Base-by-base conservation (phyloP, 2,113 vertebrate genomes). In the Coreoperca whiteheadi region DNA sequence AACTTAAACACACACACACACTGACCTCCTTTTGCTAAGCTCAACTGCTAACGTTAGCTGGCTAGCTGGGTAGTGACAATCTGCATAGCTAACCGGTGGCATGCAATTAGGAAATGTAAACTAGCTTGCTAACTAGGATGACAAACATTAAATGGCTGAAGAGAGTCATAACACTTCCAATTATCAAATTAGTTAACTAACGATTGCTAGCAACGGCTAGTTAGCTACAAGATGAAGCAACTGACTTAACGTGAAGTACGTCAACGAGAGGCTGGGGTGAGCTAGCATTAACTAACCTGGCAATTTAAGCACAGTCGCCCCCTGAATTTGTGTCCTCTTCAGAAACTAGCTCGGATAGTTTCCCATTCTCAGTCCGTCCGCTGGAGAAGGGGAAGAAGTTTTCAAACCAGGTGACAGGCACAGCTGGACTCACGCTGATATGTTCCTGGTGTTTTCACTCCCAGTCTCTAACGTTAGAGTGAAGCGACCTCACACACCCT, bases 261-360 rank as follows among this genome's bases (percentile, higher is more conserved):
- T 41, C 70, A 84, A 82, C 70, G 74, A 80, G 59, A 65, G 50
- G 84, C 79, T 56, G 60, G 59, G 77, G 75, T 51, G 81, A 82
- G 90, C 91, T 93, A 84, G 82, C 82, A 30, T 69, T 64, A 87
- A 94, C 89, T 88, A 90, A 94, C 89, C 93, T 92, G 89, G 60
- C 74, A 90, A 83, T 88, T 88, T 84, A 88, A 85, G 85, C 87
- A 74, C 86, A 90, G 91, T 85, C 86, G 75, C 78, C 59, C 60
- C 65, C 61, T 67, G 71, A 82, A 86, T 83, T 43, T 67, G 30
- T 80, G 83, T 90, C 86, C 60, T 89, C 88, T 84, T 88, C 83
- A 16, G 51, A 83, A 87, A 88, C 91, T 95, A 91, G 87, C 93
- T 92, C 70, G 72, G 77, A 32, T 83, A 88, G 85, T 86, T 87